Percentiles rank a stretch among this genome's conserved stretches.
These are phyloP conservation scores for Cataglyphis hispanica DNA, from an alignment of 1,140 invertebrate genomes.

Conservation along the genomic window DNA sequence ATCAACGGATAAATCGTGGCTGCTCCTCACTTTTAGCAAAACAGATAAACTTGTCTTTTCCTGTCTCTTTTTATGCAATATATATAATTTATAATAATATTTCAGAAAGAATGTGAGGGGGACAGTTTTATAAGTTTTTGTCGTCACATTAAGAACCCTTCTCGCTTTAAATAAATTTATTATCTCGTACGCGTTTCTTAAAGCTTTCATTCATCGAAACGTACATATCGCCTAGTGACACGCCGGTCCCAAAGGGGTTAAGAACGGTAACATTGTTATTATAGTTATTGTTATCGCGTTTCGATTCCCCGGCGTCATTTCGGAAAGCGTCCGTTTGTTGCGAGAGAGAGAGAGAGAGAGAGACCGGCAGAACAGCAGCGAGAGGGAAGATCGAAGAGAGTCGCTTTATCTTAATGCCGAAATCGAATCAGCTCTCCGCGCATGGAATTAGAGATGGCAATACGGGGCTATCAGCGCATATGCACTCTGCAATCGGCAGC, in stretches of 20 bases:
- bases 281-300: constrained; percentile 70
- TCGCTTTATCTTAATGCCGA: constrained; percentile 86
- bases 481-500: constrained; percentile 82
- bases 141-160: not conserved
- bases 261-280: constrained; percentile 63
- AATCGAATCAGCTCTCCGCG: constrained; percentile 85
- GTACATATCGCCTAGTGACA: constrained; percentile 39
- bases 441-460: constrained; percentile 86
- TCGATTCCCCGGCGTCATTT: constrained; percentile 71
- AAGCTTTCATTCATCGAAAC: constrained; percentile 28
- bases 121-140: not conserved
- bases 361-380: not conserved
- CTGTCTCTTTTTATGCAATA: not conserved
- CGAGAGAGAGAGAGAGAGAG: not conserved
- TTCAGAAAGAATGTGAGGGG: not conserved
- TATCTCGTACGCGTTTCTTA: not conserved
- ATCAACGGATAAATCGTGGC: not conserved
- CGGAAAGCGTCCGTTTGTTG: constrained; percentile 47
- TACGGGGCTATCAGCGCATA: constrained; percentile 85
- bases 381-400: constrained; percentile 20
- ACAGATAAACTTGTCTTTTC: not conserved
- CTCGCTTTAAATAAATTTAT: not conserved
- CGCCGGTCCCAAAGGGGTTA: constrained; percentile 68
- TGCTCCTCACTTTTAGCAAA: not conserved
- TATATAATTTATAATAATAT: constrained; percentile 11